Evolutionary conservation across 2,888 invertebrate species (phyloP), one percentile per base, ranked within the genome.

Genomic region (Plebejus anna): DNA sequence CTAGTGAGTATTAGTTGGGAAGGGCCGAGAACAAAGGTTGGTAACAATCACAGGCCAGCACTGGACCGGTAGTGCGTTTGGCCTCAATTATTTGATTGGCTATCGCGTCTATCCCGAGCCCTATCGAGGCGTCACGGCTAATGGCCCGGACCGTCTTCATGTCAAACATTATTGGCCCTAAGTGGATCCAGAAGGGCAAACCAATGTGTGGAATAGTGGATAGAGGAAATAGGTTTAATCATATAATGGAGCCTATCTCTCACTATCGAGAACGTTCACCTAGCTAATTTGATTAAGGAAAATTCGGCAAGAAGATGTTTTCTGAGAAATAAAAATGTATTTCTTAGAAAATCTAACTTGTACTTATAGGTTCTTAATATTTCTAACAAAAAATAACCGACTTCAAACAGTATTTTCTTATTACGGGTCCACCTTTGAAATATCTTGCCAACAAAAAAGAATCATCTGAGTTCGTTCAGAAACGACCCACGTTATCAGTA

Each of bases 31-130:
- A 73, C 73, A 32, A 73, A 73, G 55, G 73, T 36, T 42, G 55
- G 42, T 72, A 72, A 55, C 73, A 73, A 73, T 73, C 73, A 16
- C 73, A 13, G 73, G 11, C 59, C 47, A 36, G 75, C 71, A 51
- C 70, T 42, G 59, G 59, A 72, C 59, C 76, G 76, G 76, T 76
- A 76, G 76, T 76, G 79, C 85, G 85, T 86, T 89, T 89, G 88
- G 86, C 90, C 89, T 88, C 87, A 90, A 92, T 92, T 89, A 89
- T 88, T 88, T 91, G 90, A 92, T 92, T 90, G 88, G 82, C 84
- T 83, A 84, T 86, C 85, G 82, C 83, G 84, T 82, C 83, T 83
- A 84, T 86, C 83, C 84, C 79, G 81, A 81, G 80, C 83, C 84
- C 83, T 84, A 82, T 81, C 81, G 79, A 81, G 84, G 82, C 82